Percentiles rank a stretch among this genome's conserved stretches.
phyloP scores from a whole-genome alignment of 2,888 invertebrate genomes.

The Hydropsyche betteni region DNA sequence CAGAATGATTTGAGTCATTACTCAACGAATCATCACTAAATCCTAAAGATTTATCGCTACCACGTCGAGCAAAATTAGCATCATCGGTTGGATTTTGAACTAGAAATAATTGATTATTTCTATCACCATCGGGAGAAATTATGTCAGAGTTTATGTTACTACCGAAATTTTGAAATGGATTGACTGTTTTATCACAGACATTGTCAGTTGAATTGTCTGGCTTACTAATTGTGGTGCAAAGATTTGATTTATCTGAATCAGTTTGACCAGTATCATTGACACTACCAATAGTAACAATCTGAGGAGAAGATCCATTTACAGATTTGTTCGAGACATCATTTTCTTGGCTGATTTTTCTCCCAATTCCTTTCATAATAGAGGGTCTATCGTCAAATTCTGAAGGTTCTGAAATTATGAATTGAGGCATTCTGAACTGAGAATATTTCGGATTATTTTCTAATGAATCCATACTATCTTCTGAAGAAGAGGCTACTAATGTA shows the following conservation, averaged over 20 bases:
- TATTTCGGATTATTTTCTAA: constrained; percentile 68
- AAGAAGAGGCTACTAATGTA: constrained; percentile 80
- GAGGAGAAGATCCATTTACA: neutral
- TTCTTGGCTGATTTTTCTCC: constrained; percentile 74
- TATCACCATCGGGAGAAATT: constrained; percentile 47
- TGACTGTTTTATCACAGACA: constrained; percentile 21
- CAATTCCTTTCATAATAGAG: constrained; percentile 82
- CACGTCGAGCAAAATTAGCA: constrained; percentile 68
- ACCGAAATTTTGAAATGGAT: constrained; percentile 47
- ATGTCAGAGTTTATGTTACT: constrained; percentile 35
- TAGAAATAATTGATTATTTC: constrained; percentile 50
- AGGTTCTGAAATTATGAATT: constrained; percentile 78
- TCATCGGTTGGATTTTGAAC: constrained; percentile 55
- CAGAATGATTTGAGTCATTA: constrained; percentile 67
- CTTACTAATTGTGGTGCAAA: neutral
- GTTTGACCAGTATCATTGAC: neutral
- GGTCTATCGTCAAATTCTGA: constrained; percentile 75
- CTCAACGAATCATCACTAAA: constrained; percentile 80
- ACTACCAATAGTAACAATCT: neutral
- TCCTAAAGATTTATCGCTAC: constrained; percentile 75
- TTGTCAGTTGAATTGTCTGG: neutral
- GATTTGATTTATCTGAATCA: constrained; percentile 34
- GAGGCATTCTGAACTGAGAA: constrained; percentile 57
- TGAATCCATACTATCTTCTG: constrained; percentile 76
- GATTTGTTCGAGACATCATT: constrained; percentile 58